Evolutionary conservation across 2,888 invertebrate species (phyloP).

Genomic region (Drosophila monieri): DNA sequence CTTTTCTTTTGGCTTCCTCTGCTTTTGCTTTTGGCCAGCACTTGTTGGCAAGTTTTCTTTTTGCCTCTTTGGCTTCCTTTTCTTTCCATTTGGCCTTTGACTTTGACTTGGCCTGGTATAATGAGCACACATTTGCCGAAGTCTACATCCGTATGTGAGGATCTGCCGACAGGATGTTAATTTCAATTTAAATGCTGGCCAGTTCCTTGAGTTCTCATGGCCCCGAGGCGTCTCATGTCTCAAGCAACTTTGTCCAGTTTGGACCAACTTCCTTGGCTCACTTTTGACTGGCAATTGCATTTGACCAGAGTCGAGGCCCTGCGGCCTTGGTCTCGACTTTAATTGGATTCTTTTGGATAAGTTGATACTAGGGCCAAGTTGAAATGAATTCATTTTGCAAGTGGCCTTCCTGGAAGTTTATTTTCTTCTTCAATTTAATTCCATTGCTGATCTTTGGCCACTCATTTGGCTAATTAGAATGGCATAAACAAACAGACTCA

Average conservation of each 20-base stretch:
- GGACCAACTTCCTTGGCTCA: constrained; percentile 39
- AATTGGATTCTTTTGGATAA: constrained; percentile 62
- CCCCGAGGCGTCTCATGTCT: constrained; percentile 21
- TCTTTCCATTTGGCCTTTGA: constrained; percentile 50
- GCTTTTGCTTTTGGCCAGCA: constrained; percentile 43
- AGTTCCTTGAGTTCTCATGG: constrained; percentile 29
- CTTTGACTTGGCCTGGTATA: constrained; percentile 52
- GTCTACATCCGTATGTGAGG: constrained; percentile 29
- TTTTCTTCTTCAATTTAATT: constrained; percentile 5
- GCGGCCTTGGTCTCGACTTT: constrained; percentile 55
- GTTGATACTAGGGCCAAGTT: constrained; percentile 14
- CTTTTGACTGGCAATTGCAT: constrained; percentile 52
- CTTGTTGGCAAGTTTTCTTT: constrained; percentile 66
- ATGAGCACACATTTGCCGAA: constrained; percentile 61
- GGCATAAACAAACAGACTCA: constrained; percentile 62
- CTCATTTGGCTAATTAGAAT: constrained; percentile 70
- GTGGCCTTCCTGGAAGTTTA: constrained; percentile 22
- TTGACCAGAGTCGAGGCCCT: constrained; percentile 30
- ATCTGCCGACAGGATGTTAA: constrained; percentile 69
- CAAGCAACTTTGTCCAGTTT: constrained; percentile 30
- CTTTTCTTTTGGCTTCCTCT: constrained; percentile 60
- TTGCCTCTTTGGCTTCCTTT: constrained; percentile 29
- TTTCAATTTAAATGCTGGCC: constrained; percentile 73
- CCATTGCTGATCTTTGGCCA: constrained; percentile 27
- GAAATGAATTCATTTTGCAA: constrained; percentile 57